phyloP scores from a whole-genome alignment of 2,113 vertebrate species.

The Ammodytes marinus region DNA sequence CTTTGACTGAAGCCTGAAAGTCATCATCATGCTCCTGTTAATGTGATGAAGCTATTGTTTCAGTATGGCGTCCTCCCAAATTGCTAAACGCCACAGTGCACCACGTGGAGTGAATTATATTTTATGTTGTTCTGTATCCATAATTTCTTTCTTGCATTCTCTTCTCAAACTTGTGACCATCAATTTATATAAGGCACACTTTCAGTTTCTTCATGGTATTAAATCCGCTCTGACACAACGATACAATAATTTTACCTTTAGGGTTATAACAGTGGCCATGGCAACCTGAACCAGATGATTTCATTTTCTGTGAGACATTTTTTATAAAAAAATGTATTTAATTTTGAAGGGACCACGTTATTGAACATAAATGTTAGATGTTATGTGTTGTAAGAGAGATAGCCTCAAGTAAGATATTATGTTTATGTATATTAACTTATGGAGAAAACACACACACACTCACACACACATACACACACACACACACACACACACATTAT shows the following conservation, averaged over 20 bases:
- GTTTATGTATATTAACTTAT: too few species aligned
- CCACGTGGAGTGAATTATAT: background rate
- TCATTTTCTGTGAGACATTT: background rate
- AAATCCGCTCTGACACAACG: background rate
- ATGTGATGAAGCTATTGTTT: background rate
- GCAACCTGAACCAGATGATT: background rate
- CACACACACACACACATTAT: background rate
- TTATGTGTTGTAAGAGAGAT: background rate
- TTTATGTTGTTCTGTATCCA: background rate
- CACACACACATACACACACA: too few species aligned
- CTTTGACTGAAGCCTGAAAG: background rate
- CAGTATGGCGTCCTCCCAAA: background rate
- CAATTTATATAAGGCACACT: slow-evolving; percentile 5
- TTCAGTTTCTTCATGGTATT: background rate
- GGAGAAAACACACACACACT: background rate
- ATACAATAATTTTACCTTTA: background rate
- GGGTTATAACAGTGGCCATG: background rate
- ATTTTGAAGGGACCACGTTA: background rate
- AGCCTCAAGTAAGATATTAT: background rate
- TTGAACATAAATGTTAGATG: background rate
- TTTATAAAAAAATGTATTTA: background rate
- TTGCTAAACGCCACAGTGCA: background rate
- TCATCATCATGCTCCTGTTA: background rate
- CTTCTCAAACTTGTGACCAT: background rate
- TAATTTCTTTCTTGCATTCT: background rate